Evolutionary conservation across 2,113 vertebrate genomes (phyloP), one percentile per base, ranked within the genome.

Genomic region (Lampris incognitus): DNA sequence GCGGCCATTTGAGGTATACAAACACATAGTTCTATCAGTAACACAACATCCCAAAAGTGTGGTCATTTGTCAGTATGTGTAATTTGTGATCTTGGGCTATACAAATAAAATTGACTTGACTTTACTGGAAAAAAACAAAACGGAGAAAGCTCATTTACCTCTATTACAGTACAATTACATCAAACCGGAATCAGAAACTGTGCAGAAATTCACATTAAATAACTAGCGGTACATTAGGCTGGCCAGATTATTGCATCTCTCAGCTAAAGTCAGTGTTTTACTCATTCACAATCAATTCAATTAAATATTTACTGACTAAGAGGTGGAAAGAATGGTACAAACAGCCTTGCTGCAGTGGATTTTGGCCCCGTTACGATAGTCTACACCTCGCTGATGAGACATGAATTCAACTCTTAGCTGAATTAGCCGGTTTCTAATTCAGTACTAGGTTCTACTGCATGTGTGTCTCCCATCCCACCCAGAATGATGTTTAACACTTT

Each of bases 1-100:
- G 54, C 46, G 85, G 85, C 85, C 41, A 40, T 73, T 67, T 84
- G 85, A 91, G 91, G 89, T 88, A 91, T 75, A 89, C 79, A 79
- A 71, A 82, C 50, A 74, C 56, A 72, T 58, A 69, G 57, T 61
- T 69, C 69, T 10, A 49, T 74, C 58, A 61, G 8, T 56, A 7
- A 66, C 9, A 56, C 41, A 24, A 63, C 13, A 40, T 36, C 36
- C 69, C 58, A 41, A 39, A 74, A 37, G 41, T 50, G 36, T n/a
- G 51, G 50, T 41, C 0, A 9, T 13, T 44, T 50, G 36, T 1
- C 74, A 60, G 24, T 39, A 55, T 37, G 36, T 13, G 46, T 5
- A 44, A 10, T 41, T 58, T 39, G 13, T 58, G 2, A 24, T 24
- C 24, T 24, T 24, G 24, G 24, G 24, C 24, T 24, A 24, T 24